Base-by-base conservation (phyloP, 2,113 vertebrate species). In the Psilopsiagon aymara region DNA sequence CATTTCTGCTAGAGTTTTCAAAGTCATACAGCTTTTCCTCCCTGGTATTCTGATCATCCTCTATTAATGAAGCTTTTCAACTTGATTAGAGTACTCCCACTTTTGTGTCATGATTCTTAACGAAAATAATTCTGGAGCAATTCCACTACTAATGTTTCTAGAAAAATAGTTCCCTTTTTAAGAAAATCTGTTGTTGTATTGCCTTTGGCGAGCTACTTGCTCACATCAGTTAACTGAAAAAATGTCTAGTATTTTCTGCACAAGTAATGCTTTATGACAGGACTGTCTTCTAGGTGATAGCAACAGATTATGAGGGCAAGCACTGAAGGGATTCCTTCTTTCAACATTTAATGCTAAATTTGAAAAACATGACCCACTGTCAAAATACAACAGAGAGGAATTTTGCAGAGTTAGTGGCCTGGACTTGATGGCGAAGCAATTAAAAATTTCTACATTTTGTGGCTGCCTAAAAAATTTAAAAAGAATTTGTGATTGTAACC, bases 101-200 rank as follows among this genome's bases (percentile, higher is more conserved):
- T 92, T 93, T 70, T 90, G 46, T 94, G 49, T 64, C 46, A 15
- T 14, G 51, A 51, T 74, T 88, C 8, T 46, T 90, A 75, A 83
- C 60, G 64, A 93, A 93, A 96, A 91, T 67, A 81, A 78, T 63
- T 46, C 77, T 78, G 46, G 25, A 86, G 64, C 64, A 94, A 86
- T 78, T 90, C 33, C 25, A 13, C 35, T 46, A 27, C 49, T 83
- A 43, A 43, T 66, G n/a, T 81, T 88, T 83, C 59, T 95, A 70
- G 37, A 92, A 90, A 41, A 67, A 81, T 78, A 51, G 43, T 68
- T 90, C 51, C 90, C 31, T 57, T 80, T 94, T 90, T 53, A 92
- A 88, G 28, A 70, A 46, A 86, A 86, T 74, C 90, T 95, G 62
- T 44, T 82, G 51, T 92, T 92, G 19, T 77, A 83, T 53, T 0